Base-by-base conservation (phyloP, 2,797 vertebrate genomes). In the Threskiornis aethiopicus region DNA sequence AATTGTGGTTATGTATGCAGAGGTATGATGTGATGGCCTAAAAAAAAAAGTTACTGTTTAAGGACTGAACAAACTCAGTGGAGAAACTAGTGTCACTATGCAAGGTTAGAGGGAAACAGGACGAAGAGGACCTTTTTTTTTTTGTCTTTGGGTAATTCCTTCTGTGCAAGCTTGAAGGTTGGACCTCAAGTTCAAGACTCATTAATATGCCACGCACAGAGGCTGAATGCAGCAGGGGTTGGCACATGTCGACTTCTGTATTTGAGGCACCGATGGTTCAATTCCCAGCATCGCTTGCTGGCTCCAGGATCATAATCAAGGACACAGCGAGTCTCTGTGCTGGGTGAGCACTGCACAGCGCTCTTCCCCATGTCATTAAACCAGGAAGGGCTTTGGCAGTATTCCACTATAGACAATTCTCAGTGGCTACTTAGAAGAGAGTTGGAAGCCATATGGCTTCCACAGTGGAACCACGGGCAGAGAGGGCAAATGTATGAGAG, bases 391-490 rank as follows among this genome's bases (percentile, higher is more conserved):
- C 84, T 96, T 91, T 96, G 95, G 89, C 94, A 58, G 28, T 66
- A 47, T 95, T 97, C 97, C 97, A 94, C 96, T 77, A 6, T 75
- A 97, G 96, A 93, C 97, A 97, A 96, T 96, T 85, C 91, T 93
- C 94, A 42, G 84, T 96, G 87, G 94, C 96, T 97, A 96, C 96
- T 98, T 93, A 95, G 81, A 78, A 91, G 66, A 86, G 83, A 51
- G 81, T 77, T 93, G 78, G 85, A 97, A 96, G 97, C 96, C 94
- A 96, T 97, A 95, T 98, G 97, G 97, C 97, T 97, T 94, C 47
- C 75, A 67, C 77, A 64, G 78, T n/a, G 72, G 83, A 84, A 94
- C 96, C 90, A 87, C 42, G 58, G 96, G 89, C 95, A 71, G 71
- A 62, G 93, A 98, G 97, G 96, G 92, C 96, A 91, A 97, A 97